Evolutionary conservation across 2,797 vertebrate species (phyloP), one percentile per base, ranked within the genome.

Genomic region (Epinephelus malabaricus): DNA sequence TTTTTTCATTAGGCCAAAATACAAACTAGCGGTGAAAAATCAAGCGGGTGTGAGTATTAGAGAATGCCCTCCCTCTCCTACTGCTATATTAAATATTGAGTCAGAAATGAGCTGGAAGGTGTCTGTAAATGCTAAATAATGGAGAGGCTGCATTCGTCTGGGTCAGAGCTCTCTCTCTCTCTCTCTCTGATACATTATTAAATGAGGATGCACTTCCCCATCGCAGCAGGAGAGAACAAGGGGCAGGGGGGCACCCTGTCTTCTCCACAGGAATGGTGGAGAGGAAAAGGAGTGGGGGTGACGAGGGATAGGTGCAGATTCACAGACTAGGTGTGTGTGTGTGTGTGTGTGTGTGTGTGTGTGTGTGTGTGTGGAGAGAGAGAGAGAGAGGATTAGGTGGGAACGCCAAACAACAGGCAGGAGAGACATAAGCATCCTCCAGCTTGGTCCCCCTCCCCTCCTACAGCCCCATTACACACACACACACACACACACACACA

Each of bases 101-200:
- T 96, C 96, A 95, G 95, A 97, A 96, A 97, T 96, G 95, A 97
- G 96, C 95, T 95, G 96, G 96, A 97, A 99, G 97, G 98, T 99
- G 97, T 98, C 97, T 96, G 96, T 97, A 97, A 97, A 98, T 97
- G 96, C 97, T 99, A 98, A 99, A 99, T 99, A 98, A 99, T 99
- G 92, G 92, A 97, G 96, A 98, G 96, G 94, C 95, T 94, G 95
- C 94, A 95, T 96, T 95, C 95, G 96, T 96, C 96, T 97, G 88
- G 90, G 97, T 97, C 97, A 97, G 96, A 96, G 96, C 96, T 87
- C 92, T 87, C 88, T 85, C 89, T 87, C 86, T 87, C 79, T 72
- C 95, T 97, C 86, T 87, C 88, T 75, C 88, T 96, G 97, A 99
- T 99, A 97, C 97, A 99, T 99, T 99, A 99, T 98, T 99, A 97